Conservation (phyloP, 2,113 vertebrate species). For the Galbula dea region DNA sequence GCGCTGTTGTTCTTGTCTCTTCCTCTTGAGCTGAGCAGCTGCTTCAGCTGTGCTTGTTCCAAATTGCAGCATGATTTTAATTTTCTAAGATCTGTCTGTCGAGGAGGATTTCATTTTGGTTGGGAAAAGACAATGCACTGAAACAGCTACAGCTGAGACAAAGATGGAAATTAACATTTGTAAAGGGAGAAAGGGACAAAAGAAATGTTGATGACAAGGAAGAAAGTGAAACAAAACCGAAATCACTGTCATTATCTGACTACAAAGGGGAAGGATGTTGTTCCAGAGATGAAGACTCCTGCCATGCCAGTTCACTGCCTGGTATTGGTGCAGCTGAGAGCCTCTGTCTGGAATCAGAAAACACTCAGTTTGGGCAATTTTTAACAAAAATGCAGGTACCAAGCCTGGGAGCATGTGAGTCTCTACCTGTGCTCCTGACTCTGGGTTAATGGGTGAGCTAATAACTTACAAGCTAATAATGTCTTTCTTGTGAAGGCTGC, state of each 20-base stretch:
- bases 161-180: constrained; percentile 40
- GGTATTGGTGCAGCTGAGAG: neutral
- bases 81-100: constrained; percentile 38
- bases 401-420: neutral
- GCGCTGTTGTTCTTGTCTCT: neutral
- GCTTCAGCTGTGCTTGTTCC: constrained; percentile 34
- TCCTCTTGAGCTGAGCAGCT: constrained; percentile 20
- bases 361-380: neutral
- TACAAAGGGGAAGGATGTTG: neutral
- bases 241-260: constrained; percentile 23
- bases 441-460: neutral
- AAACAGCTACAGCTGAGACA: constrained; percentile 29
- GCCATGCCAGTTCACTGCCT: neutral
- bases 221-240: constrained; percentile 41
- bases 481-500: neutral
- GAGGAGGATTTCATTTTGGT: constrained; percentile 26
- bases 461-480: too few relatives aligned
- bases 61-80: neutral
- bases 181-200: constrained; percentile 45
- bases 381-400: neutral
- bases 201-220: constrained; percentile 40
- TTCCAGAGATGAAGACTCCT: neutral
- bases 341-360: neutral
- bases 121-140: constrained; percentile 33
- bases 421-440: neutral